Evolutionary conservation across 2,797 vertebrate species (phyloP).

Genomic region (Schizopygopsis pylzovi): DNA sequence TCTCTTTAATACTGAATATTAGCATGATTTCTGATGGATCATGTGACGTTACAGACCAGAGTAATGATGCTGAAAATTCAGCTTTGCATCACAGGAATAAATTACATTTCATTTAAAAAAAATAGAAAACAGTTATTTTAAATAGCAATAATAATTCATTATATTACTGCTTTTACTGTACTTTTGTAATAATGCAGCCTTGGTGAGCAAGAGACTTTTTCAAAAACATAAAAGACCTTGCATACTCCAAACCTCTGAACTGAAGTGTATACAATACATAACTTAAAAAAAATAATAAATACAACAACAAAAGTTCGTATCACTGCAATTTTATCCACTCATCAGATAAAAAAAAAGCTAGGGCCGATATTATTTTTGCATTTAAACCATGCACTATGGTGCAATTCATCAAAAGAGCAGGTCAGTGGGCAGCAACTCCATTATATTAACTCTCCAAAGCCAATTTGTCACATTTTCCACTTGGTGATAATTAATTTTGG

Average conservation of each 20-base stretch:
- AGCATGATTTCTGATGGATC: not conserved
- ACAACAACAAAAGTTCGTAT: no score
- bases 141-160: not conserved
- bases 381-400: not conserved
- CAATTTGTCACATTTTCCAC: slow-evolving; percentile 18
- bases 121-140: not conserved
- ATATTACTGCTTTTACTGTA: not conserved
- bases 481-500: slow-evolving; percentile 2
- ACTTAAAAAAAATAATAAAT: not conserved
- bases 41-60: no score
- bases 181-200: not conserved
- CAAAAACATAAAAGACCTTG: not conserved
- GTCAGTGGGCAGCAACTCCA: not conserved
- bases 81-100: not conserved
- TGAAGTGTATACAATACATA: not conserved
- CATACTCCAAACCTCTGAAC: not conserved
- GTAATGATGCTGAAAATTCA: not conserved
- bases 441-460: slow-evolving; percentile 2
- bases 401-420: not conserved
- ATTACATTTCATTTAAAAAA: not conserved
- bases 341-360: not conserved
- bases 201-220: not conserved
- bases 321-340: not conserved
- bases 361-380: not conserved
- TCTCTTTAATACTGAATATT: not conserved